phyloP scores from a whole-genome alignment of 2,797 vertebrate species.

The Petrocephalus schoutedeni region DNA sequence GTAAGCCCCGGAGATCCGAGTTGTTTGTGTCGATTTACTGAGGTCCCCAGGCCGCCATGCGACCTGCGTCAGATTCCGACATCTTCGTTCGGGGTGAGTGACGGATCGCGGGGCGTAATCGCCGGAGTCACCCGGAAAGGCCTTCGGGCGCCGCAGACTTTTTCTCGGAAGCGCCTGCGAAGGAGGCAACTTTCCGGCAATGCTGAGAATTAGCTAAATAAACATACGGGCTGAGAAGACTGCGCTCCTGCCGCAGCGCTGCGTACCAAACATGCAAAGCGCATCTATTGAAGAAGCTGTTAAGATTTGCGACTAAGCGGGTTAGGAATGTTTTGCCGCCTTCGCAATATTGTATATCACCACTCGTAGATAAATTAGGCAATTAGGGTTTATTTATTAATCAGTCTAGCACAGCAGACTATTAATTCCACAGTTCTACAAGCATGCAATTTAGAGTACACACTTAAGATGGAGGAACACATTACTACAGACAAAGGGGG shows the following conservation, averaged over 20 bases:
- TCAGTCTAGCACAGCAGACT: background rate
- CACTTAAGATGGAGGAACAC: constrained; percentile 8
- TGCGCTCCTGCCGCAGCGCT: background rate
- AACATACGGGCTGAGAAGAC: background rate
- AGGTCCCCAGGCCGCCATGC: constrained; percentile 4
- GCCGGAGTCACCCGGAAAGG: background rate
- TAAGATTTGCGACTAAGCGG: background rate
- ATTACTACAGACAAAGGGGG: background rate
- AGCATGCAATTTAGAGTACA: background rate
- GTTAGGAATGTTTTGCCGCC: background rate
- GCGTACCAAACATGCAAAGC: background rate
- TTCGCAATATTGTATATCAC: background rate
- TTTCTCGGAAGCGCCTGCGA: background rate
- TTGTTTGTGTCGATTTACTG: constrained; percentile 21
- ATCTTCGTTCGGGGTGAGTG: background rate
- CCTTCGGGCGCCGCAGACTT: background rate
- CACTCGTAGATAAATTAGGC: constrained; percentile 7
- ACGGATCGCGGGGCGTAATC: constrained; percentile 1
- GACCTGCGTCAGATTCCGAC: background rate
- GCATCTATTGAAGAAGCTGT: background rate
- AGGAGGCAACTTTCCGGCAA: background rate
- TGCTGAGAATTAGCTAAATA: background rate
- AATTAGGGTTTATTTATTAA: constrained; percentile 8
- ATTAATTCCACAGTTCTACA: constrained; percentile 13
- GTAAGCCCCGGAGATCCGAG: background rate